Percentiles rank a stretch among this genome's conserved stretches.
Conservation (phyloP, 2,113 vertebrate genomes). For the Sardina pilchardus region DNA sequence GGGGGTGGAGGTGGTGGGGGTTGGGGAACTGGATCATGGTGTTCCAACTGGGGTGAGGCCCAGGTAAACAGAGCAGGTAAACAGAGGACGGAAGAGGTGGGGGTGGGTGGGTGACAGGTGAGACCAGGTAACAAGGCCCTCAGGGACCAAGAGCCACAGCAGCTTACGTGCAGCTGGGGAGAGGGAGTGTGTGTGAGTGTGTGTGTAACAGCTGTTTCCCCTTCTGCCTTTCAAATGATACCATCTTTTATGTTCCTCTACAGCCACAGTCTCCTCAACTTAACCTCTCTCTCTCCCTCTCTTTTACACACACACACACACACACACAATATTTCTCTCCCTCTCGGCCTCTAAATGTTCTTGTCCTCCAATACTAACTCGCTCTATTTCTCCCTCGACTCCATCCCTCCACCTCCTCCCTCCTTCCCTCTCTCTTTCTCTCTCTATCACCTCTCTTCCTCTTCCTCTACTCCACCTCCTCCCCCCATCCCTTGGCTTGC, state of each 20-base stretch:
- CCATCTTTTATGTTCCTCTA: neutral
- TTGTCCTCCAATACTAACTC: neutral
- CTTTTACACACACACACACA: neutral
- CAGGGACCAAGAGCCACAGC: constrained; percentile 46
- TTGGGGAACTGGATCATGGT: neutral
- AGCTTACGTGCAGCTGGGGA: neutral
- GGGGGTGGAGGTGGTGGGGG: neutral
- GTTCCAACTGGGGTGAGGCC: neutral
- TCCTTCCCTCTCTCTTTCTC: neutral
- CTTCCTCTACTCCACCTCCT: neutral
- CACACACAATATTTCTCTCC: neutral
- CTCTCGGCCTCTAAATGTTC: neutral
- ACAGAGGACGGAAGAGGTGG: neutral
- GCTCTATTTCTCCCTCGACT: neutral
- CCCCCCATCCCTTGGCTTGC: neutral
- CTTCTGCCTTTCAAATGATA: neutral
- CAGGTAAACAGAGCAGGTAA: neutral
- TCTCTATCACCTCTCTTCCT: neutral
- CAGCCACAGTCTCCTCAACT: neutral
- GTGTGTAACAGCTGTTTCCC: neutral
- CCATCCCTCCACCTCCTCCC: no score
- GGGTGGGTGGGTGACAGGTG: constrained; percentile 59
- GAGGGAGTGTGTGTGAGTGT: neutral
- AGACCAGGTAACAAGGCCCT: constrained; percentile 71
- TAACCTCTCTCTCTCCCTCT: neutral